Evolutionary conservation across 2,113 vertebrate genomes (phyloP), one percentile per base, ranked within the genome.

Genomic region (Lynx canadensis): DNA sequence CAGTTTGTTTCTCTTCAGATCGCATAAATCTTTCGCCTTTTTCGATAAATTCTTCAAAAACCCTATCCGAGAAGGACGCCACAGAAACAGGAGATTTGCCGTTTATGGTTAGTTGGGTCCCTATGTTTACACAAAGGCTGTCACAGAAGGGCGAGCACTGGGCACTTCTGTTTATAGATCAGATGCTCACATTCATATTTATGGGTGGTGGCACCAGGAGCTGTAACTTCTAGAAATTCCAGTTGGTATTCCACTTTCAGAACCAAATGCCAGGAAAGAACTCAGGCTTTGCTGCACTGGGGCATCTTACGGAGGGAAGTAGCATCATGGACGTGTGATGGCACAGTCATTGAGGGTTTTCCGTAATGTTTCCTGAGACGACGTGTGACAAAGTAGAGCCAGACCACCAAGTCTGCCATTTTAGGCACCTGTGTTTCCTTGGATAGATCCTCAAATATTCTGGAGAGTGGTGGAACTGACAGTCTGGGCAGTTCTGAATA

Each of bases 31-130:
- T n/a, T n/a, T n/a, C n/a, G 27, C 55, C 29, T 80, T 86, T 76
- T 81, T n/a, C 63, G 31, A 85, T 38, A 73, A 81, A 81, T 90
- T 86, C 41, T 82, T 88, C 33, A 88, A 76, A 93, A 74, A 13
- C 7, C 45, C 13, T 76, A n/a, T 52, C 41, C 69, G 36, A 71
- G 78, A 90, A 96, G 10, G 21, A 73, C 1, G 41, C 29, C 25
- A 76, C 18, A 84, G 29, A 87, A 36, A 29, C 48, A 3, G 19
- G 63, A 80, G 19, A 41, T 4, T 27, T 25, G 33, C 14, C 33
- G 3, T 27, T 45, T 33, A n/a, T 21, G 50, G 33, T 33, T 25
- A 36, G 23, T 50, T 38, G 3, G 7, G 8, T 25, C 31, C 65
- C 38, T 21, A 15, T 57, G 41, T 9, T 60, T n/a, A 48, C 25